Percentiles rank a stretch among this genome's conserved stretches.
These are phyloP conservation scores for Sebastes aleutianus DNA, from an alignment of 2,797 vertebrate genomes.

Conservation along the genomic window DNA sequence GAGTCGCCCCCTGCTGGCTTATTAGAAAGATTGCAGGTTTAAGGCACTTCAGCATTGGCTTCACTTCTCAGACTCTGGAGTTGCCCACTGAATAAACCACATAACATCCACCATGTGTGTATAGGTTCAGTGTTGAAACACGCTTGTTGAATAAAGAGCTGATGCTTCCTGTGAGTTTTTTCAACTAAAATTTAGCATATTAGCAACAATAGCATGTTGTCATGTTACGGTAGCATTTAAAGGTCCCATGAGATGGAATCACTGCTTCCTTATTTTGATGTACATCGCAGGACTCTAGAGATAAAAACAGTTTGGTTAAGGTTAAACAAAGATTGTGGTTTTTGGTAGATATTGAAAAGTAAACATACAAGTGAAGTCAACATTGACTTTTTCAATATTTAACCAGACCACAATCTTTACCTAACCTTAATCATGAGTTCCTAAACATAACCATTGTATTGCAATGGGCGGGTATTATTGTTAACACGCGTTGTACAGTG, in stretches of 20 bases:
- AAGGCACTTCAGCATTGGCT: too few relatives aligned
- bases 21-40: too few relatives aligned
- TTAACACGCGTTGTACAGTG: too few relatives aligned
- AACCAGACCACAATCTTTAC: too few relatives aligned
- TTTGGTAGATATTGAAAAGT: not conserved
- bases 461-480: too few relatives aligned
- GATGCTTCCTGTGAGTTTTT: not conserved
- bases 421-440: too few relatives aligned
- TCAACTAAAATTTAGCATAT: not conserved
- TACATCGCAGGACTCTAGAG: not conserved
- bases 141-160: not conserved
- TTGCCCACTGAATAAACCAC: too few relatives aligned
- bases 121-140: not conserved
- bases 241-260: not conserved
- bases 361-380: not conserved
- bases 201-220: not conserved
- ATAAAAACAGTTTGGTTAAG: not conserved
- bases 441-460: too few relatives aligned
- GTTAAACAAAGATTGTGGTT: not conserved
- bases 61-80: too few relatives aligned
- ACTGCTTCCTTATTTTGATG: not conserved
- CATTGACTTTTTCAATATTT: too few relatives aligned
- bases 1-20: too few relatives aligned
- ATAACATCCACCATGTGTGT: too few relatives aligned
- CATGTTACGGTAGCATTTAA: not conserved